Base-by-base conservation (phyloP, 2,888 invertebrate species). In the Steromphala cineraria region DNA sequence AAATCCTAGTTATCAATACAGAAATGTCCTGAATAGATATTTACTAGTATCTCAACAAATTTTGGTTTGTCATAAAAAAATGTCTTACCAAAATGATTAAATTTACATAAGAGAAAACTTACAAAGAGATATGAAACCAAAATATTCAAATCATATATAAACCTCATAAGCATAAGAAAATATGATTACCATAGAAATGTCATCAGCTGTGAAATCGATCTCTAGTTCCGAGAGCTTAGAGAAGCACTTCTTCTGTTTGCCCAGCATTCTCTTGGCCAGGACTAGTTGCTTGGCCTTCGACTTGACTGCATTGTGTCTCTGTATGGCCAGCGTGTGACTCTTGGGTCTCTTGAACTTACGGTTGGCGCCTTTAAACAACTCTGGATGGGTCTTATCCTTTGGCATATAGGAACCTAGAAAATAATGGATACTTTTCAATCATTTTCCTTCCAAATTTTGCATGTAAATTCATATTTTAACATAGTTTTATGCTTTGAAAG, bases 391-490 rank as follows among this genome's bases (percentile, higher is more conserved):
- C 76, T 87, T 87, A 7, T 85, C 83, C 13, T 79, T n/a, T 21
- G 86, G 85, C 17, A 90, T 53, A 80, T 86, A 88, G 67, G 89
- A 82, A 85, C 91, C 92, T 92, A 82, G 13, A 84, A 82, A 53
- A 31, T 77, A 62, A 31, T 21, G 24, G 80, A 31, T 28, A 1
- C 3, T 77, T 79, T 36, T 24, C 0, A 36, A 76, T 13, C n/a
- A n/a, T n/a, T n/a, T n/a, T n/a, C n/a, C n/a, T n/a, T n/a, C n/a
- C n/a, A n/a, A n/a, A n/a, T n/a, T n/a, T n/a, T n/a, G n/a, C n/a
- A n/a, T n/a, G n/a, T n/a, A 15, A 24, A 17, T 28, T 15, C 36
- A 52, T 53, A 31, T 21, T 10, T 4, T 31, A 24, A 13, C 2
- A 67, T 2, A 24, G 19, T 31, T 19, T 0, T 3, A 8, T 17